Evolutionary conservation across 1,140 invertebrate species (phyloP).

Genomic region (Spodoptera litura): DNA sequence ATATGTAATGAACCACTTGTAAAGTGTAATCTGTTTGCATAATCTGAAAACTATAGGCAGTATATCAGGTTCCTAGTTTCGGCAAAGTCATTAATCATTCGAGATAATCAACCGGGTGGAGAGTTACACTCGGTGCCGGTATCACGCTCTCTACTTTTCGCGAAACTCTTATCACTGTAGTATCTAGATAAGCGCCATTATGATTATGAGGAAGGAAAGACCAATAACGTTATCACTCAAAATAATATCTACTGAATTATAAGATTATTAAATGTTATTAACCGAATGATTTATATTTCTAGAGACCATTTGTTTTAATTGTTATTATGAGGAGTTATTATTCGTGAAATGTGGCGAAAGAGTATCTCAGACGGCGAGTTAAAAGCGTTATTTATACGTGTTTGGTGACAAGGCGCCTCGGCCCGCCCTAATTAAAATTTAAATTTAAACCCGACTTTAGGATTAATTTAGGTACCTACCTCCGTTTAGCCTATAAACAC

Average conservation of each 20-base stretch:
- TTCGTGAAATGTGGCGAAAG: conserved; percentile 52
- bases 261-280: conserved; percentile 17
- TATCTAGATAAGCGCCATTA: conserved; percentile 34
- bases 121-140: conserved; percentile 10
- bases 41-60: conserved; percentile 25
- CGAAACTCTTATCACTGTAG: conserved; percentile 37
- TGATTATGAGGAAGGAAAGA: conserved; percentile 32
- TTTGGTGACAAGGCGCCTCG: conserved; percentile 66
- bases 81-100: conserved; percentile 44
- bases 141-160: conserved; percentile 37
- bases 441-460: conserved; percentile 69
- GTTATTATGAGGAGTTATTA: conserved; percentile 41
- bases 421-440: conserved; percentile 76
- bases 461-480: conserved; percentile 49
- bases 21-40: conserved; percentile 11
- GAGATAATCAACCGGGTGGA: conserved; percentile 20
- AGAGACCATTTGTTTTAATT: conserved; percentile 4
- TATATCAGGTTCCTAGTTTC: conserved; percentile 22
- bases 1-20: too few relatives aligned
- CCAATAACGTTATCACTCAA: conserved; percentile 32
- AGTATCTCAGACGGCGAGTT: conserved; percentile 53
- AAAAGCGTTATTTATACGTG: conserved; percentile 74
- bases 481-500: conserved; percentile 41
- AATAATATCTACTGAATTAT: conserved; percentile 19
- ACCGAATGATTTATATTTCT: conserved; percentile 20